Percentiles rank a stretch among this genome's conserved stretches.
Evolutionary conservation across 2,797 vertebrate species (phyloP).

Genomic region (Cossypha caffra): DNA sequence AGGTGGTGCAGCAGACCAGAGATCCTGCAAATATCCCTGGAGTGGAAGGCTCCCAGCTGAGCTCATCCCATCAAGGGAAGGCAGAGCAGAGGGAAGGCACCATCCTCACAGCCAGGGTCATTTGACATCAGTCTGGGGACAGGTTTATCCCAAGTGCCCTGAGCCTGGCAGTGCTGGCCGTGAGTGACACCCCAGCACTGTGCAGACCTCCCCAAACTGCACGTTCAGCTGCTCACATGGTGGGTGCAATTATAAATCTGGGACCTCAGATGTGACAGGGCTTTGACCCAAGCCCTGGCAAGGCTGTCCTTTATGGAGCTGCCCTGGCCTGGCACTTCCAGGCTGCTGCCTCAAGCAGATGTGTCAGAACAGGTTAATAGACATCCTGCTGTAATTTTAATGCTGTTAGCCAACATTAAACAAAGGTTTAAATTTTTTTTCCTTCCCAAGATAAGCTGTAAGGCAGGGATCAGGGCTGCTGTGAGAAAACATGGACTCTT

Average conservation of each 20-base stretch:
- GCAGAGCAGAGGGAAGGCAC: not conserved
- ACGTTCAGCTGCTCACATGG: rapidly evolving
- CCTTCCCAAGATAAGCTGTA: not conserved
- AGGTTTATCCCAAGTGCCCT: not conserved
- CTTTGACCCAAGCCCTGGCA: not conserved
- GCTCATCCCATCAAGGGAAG: not conserved
- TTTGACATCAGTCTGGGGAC: not conserved
- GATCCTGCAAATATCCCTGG: not conserved
- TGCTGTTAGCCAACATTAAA: not conserved
- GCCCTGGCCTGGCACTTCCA: not conserved
- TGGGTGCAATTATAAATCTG: not conserved
- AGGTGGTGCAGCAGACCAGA: not conserved
- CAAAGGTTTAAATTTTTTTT: not conserved
- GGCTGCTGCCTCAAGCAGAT: not conserved
- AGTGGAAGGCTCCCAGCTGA: not conserved
- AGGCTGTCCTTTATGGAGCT: not conserved
- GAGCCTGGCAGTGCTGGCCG: not conserved
- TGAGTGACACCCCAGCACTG: not conserved
- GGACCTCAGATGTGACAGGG: not conserved
- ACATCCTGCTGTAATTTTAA: not conserved
- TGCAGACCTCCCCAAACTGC: not conserved
- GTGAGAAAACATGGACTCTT: not conserved
- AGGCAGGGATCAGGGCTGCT: not conserved
- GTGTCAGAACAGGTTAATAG: not conserved
- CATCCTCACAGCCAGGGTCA: not conserved